Conservation (phyloP, 2,113 vertebrate genomes). For the cattle (Bos taurus) region DNA sequence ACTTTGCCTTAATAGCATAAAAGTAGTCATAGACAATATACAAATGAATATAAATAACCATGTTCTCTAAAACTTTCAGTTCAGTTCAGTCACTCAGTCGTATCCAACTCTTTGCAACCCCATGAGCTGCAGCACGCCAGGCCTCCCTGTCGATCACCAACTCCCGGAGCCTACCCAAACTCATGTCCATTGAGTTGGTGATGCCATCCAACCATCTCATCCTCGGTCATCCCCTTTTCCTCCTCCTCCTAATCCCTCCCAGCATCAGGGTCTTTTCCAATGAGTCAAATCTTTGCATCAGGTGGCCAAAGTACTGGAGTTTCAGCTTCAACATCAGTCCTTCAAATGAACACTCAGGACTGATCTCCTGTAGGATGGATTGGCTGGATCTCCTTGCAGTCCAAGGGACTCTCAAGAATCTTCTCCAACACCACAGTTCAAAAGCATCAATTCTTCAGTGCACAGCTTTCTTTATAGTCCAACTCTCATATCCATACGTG, state of each 20-base stretch:
- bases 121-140: background rate
- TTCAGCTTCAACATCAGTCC: background rate
- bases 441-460: background rate
- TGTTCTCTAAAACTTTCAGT: background rate
- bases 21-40: background rate
- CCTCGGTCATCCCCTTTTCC: background rate
- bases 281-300: background rate
- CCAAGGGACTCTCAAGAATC: background rate
- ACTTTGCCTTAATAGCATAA: background rate
- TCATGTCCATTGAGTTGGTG: background rate
- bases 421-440: background rate
- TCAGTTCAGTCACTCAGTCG: background rate
- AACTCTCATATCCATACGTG: background rate
- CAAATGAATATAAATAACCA: background rate
- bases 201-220: background rate
- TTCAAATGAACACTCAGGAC: background rate
- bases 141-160: background rate
- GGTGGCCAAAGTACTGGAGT: background rate
- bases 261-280: background rate
- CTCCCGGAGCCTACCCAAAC: background rate
- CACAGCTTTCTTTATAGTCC: background rate
- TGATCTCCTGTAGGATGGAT: background rate
- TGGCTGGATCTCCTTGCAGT: background rate
- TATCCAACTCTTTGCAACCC: background rate
- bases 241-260: background rate